Conservation (phyloP, 2,797 vertebrate genomes). For the Poeciliopsis turneri region DNA sequence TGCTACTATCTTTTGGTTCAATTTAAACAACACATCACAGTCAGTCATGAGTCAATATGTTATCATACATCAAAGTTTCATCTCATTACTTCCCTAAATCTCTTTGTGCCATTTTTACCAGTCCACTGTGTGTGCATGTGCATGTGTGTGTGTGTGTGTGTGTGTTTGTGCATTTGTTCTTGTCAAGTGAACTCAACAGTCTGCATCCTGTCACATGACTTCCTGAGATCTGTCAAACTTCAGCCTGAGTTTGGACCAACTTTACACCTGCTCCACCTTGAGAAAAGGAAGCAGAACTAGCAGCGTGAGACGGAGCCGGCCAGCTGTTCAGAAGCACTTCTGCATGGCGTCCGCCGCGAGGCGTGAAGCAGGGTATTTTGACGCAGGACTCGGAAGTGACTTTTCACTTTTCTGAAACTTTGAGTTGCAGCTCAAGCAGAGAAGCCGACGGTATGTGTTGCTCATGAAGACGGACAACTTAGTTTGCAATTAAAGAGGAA, state of each 20-base stretch:
- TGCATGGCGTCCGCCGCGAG: not conserved
- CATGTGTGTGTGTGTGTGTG: too few species aligned
- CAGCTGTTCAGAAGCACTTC: not conserved
- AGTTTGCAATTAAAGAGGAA: constrained; percentile 29
- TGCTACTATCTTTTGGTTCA: not conserved
- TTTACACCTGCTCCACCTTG: constrained; percentile 26
- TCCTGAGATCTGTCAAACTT: constrained; percentile 53
- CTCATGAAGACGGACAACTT: not conserved
- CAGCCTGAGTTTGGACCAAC: not conserved
- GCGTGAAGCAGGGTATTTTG: not conserved
- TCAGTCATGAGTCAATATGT: not conserved
- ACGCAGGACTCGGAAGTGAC: constrained; percentile 22
- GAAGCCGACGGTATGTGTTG: not conserved
- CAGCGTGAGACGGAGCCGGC: not conserved
- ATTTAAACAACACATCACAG: not conserved
- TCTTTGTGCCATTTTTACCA: too few species aligned
- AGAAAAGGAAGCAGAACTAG: not conserved
- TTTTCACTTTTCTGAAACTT: not conserved
- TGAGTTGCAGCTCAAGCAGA: constrained; percentile 1
- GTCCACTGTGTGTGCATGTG: too few species aligned
- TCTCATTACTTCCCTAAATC: not conserved
- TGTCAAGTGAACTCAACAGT: not conserved
- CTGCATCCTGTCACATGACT: constrained; percentile 71
- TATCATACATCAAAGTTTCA: not conserved
- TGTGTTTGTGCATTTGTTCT: not conserved